Conservation (phyloP, 2,797 vertebrate species). For the Chelonia mydas region DNA sequence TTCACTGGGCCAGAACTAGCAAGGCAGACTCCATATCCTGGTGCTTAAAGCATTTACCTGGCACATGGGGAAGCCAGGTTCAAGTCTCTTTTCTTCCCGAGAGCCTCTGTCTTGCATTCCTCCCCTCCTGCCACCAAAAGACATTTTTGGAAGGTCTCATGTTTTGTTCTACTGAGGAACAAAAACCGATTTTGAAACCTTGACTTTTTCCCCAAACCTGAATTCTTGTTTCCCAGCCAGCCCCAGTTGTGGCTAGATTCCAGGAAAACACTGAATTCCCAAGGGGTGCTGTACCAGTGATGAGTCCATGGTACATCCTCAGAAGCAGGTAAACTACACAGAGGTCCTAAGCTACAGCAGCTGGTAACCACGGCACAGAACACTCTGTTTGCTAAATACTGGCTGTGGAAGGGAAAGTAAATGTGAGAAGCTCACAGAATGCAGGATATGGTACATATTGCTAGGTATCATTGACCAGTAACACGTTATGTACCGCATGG, state of each 20-base stretch:
- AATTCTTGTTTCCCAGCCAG: background rate
- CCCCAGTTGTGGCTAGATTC: background rate
- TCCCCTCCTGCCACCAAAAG: background rate
- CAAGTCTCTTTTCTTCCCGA: background rate
- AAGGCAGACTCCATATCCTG: background rate
- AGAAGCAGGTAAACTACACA: slow-evolving; percentile 3
- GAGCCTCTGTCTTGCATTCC: background rate
- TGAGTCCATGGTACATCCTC: background rate
- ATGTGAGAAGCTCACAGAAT: slow-evolving; percentile 37
- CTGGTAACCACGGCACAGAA: slow-evolving; percentile 63
- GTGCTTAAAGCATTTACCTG: background rate
- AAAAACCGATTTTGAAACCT: background rate
- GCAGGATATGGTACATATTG: slow-evolving; percentile 5
- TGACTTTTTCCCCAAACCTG: background rate
- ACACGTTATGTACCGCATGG: slow-evolving; percentile 27
- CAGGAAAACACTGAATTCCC: background rate
- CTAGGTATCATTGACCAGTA: slow-evolving; percentile 55
- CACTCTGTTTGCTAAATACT: slow-evolving; percentile 75
- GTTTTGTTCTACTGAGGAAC: background rate
- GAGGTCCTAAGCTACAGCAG: slow-evolving; percentile 4
- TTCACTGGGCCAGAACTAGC: background rate
- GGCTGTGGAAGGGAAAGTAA: slow-evolving; percentile 48
- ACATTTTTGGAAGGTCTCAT: background rate
- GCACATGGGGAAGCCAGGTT: background rate
- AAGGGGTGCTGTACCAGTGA: background rate